Base-by-base conservation (phyloP, 2,113 vertebrate genomes). In the Hirundichthys speculiger region DNA sequence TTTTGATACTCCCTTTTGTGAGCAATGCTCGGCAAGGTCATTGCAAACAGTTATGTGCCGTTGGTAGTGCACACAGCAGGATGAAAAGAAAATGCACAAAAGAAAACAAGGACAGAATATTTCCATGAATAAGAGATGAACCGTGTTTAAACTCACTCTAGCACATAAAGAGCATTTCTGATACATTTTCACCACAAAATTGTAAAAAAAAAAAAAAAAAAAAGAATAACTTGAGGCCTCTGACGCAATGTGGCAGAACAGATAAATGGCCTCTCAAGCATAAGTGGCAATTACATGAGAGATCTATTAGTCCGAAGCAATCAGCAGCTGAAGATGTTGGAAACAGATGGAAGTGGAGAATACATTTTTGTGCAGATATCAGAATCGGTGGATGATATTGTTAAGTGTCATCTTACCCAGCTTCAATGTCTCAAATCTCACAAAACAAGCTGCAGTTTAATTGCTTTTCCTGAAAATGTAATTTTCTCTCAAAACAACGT, bases 221-320 rank as follows among this genome's bases (percentile, higher is more conserved):
- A 55, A 76, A 14, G 61, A 49, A 38, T 49, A 19, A 43, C 50
- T 69, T 18, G 9, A 55, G 45, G 48, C 22, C 41, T 25, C 46
- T 86, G 75, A 78, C 18, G 57, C 70, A 72, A 76, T 52, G 27
- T 45, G 50, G 58, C 57, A 72, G 62, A 60, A 64, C 13, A 64
- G 82, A 85, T 79, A 79, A 83, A 87, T 69, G 68, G 52, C 60
- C 73, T 77, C 70, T 84, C 38, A 22, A 74, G 45, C 70, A 42
- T 52, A 73, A 86, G 85, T 85, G 80, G 72, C 73, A 81, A 84
- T 86, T 84, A 86, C 71, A 77, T 12, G 24, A 67, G 72, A 55
- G 77, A 68, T 80, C 67, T 83, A 39, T 71, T 73, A 77, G 77
- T 48, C 54, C 67, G 41, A 14, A 73, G 70, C 64, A 86, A 77